These are phyloP conservation scores for Pelmatolapia mariae DNA, from an alignment of 2,113 vertebrate species.

Conservation along the genomic window DNA sequence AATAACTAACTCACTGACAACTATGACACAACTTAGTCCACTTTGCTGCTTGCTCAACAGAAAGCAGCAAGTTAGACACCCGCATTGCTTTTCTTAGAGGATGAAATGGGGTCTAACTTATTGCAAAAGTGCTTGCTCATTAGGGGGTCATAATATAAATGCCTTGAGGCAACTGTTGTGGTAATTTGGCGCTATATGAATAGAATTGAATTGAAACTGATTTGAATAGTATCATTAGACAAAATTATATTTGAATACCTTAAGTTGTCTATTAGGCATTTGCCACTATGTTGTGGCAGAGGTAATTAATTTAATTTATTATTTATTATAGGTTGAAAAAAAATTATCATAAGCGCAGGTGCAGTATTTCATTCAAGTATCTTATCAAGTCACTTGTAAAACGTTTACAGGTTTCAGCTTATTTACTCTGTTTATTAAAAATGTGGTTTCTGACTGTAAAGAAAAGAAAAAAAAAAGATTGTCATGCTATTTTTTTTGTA, in stretches of 20 bases:
- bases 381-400: neutral
- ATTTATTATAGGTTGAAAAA: neutral
- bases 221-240: neutral
- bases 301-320: neutral
- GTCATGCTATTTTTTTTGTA: accelerated
- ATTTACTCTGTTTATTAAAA: neutral
- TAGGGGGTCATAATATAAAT: neutral
- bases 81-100: neutral
- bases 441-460: neutral
- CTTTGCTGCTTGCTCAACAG: neutral
- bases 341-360: neutral
- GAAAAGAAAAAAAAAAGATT: neutral
- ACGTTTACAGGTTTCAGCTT: neutral
- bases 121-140: neutral
- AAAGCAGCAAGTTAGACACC: neutral
- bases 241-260: neutral
- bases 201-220: neutral
- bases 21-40: neutral
- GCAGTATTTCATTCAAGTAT: neutral
- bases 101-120: neutral
- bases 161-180: neutral
- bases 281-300: accelerated
- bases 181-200: neutral
- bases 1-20: neutral
- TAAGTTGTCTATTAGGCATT: neutral